A percentile compares a stretch with the other conserved stretches of the same genome.
Evolutionary conservation across 2,797 vertebrate genomes (phyloP).

Genomic region (Carduelis carduelis): DNA sequence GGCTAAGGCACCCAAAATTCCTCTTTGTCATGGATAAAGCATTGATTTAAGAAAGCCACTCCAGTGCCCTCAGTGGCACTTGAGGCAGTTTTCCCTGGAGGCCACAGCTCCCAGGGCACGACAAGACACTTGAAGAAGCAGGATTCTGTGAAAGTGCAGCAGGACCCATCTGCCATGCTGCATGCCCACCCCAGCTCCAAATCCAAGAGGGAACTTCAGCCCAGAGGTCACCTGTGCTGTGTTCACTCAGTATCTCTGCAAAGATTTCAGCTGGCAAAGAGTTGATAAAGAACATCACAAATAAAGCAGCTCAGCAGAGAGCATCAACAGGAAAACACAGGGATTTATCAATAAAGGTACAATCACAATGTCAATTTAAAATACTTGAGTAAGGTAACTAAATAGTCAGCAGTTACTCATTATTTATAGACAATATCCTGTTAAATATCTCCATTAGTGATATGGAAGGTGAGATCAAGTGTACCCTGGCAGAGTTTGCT

Average conservation of each 20-base stretch:
- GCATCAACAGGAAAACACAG: neutral
- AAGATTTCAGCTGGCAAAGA: neutral
- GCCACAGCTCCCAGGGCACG: neutral
- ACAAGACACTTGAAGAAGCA: neutral
- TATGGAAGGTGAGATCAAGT: neutral
- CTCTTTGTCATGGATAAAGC: neutral
- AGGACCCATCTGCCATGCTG: accelerated
- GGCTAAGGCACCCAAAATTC: neutral
- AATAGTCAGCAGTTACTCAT: neutral
- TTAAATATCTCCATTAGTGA: neutral
- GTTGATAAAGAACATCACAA: neutral
- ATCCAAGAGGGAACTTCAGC: accelerated
- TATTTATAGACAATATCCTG: neutral
- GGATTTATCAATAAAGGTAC: neutral
- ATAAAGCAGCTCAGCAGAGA: neutral
- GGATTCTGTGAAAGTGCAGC: neutral
- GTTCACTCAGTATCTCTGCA: neutral
- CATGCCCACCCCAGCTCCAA: neutral
- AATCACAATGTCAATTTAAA: neutral
- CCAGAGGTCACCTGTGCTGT: accelerated
- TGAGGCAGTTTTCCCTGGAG: neutral
- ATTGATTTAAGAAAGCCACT: neutral
- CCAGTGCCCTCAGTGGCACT: neutral
- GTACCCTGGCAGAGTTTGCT: neutral
- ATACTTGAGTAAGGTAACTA: neutral